Conservation (phyloP, 2,113 vertebrate genomes). For the Rostratula benghalensis region DNA sequence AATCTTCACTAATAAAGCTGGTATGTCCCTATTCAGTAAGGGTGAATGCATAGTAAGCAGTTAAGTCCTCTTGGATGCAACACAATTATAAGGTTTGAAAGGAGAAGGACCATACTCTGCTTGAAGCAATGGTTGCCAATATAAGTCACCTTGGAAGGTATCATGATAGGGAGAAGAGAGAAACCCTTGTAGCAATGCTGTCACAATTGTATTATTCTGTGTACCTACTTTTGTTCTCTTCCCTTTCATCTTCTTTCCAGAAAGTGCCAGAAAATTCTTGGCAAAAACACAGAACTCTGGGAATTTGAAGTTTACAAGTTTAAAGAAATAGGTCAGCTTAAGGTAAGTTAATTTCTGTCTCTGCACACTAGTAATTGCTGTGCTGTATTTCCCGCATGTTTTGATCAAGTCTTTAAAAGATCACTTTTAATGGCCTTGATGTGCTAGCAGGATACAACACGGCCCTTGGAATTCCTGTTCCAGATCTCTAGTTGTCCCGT, state of each 20-base stretch:
- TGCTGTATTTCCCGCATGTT: not conserved
- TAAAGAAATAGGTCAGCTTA: conserved; percentile 96
- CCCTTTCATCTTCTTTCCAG: conserved; percentile 69
- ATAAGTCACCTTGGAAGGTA: not conserved
- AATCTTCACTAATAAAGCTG: not conserved
- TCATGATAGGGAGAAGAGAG: not conserved
- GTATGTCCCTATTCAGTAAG: not conserved
- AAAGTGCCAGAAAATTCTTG: conserved; percentile 97
- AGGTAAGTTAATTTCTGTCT: conserved; percentile 75
- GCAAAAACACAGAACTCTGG: conserved; percentile 98
- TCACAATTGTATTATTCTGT: not conserved
- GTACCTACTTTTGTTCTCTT: not conserved
- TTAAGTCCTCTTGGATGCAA: not conserved
- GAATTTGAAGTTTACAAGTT: conserved; percentile 98
- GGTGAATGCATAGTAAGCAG: not conserved
- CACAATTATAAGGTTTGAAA: not conserved
- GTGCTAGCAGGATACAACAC: not conserved
- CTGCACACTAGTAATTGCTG: not conserved
- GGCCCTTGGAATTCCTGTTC: not conserved
- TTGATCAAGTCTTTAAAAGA: not conserved
- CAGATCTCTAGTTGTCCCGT: not conserved
- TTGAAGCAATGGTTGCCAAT: not conserved
- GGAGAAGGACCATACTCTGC: not conserved
- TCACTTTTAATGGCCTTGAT: not conserved
- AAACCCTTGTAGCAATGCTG: not conserved